Conservation (phyloP, 2,113 vertebrate species). For the Percopsis transmontana region DNA sequence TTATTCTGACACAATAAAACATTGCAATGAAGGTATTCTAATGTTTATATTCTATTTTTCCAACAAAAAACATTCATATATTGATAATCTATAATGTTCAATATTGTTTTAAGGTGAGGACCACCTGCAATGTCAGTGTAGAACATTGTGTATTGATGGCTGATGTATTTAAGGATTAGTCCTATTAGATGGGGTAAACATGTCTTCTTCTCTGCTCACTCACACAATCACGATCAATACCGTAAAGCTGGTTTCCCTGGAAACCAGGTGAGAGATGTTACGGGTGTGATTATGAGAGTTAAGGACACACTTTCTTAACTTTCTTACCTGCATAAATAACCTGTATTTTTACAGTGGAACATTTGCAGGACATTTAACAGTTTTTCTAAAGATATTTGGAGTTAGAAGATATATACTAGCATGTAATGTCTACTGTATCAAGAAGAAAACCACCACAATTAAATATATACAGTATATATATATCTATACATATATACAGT, state of each 20-base stretch:
- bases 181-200: slow-evolving; percentile 24
- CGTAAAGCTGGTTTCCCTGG: slow-evolving; percentile 63
- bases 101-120: background rate
- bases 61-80: background rate
- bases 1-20: background rate
- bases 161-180: slow-evolving; percentile 29
- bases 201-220: slow-evolving; percentile 15
- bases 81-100: slow-evolving; percentile 19
- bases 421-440: no score
- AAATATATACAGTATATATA: no score
- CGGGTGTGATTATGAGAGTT: background rate
- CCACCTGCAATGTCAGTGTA: background rate
- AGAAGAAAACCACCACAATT: no score
- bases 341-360: no score
- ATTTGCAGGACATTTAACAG: no score
- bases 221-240: slow-evolving; percentile 48
- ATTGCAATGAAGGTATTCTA: background rate
- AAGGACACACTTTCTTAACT: no score
- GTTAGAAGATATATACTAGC: no score
- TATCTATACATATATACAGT: no score
- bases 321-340: background rate
- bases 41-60: background rate
- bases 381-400: no score
- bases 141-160: slow-evolving; percentile 10
- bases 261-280: slow-evolving; percentile 52